These are phyloP conservation scores for Tribolium freemani DNA, from an alignment of 2,888 invertebrate species.

Conservation along the genomic window DNA sequence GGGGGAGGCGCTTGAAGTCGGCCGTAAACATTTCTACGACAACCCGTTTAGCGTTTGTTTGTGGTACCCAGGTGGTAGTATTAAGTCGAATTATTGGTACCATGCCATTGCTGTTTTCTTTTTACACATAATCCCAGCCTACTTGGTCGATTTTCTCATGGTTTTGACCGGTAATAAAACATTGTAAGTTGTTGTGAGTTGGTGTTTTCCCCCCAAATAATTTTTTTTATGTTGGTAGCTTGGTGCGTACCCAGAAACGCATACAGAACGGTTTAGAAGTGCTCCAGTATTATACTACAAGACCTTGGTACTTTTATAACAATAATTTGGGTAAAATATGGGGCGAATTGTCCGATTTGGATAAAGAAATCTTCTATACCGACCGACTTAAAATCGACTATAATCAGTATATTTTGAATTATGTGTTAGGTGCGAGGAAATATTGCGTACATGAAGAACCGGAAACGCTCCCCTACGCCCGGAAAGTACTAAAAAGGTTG, in stretches of 20 bases:
- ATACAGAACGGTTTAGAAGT: constrained; percentile 76
- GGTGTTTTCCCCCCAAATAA: not conserved
- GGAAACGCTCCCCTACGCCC: constrained; percentile 80
- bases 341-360: constrained; percentile 70
- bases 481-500: constrained; percentile 71
- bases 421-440: constrained; percentile 86
- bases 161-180: constrained; percentile 79
- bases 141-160: constrained; percentile 80
- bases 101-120: constrained; percentile 79
- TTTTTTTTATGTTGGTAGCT: constrained; percentile 65
- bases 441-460: constrained; percentile 89
- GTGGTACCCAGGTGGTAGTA: constrained; percentile 84
- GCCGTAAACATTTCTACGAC: constrained; percentile 73
- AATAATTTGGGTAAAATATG: constrained; percentile 73
- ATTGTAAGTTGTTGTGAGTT: constrained; percentile 75
- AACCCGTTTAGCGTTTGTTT: constrained; percentile 84
- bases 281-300: constrained; percentile 85
- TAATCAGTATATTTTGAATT: constrained; percentile 77
- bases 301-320: constrained; percentile 84
- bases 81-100: constrained; percentile 76
- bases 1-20: constrained; percentile 83
- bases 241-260: constrained; percentile 76
- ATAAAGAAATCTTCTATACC: constrained; percentile 75
- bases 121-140: constrained; percentile 83
- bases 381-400: constrained; percentile 71